phyloP scores from a whole-genome alignment of 1,140 invertebrate species.

The Drosophila bipectinata region DNA sequence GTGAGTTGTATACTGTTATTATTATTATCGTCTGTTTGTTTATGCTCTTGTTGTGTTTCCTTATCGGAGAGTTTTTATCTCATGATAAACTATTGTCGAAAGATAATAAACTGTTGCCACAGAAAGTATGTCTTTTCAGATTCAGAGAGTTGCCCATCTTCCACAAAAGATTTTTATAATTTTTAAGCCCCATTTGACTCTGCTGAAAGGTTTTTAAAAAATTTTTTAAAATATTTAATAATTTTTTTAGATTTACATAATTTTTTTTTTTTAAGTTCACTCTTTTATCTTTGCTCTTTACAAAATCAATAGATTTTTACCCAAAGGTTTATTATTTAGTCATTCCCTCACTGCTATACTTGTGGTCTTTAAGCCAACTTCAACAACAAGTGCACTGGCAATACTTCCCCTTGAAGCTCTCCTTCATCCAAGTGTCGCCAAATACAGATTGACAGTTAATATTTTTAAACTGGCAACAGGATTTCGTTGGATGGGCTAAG shows the following conservation, averaged over 20 bases:
- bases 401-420: constrained; percentile 38
- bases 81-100: constrained; percentile 73
- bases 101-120: constrained; percentile 70
- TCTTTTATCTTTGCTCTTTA: not conserved
- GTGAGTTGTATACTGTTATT: constrained; percentile 71
- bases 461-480: constrained; percentile 74
- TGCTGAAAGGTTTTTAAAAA: no score
- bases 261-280: not conserved
- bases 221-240: not conserved
- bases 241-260: not conserved
- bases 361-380: constrained; percentile 28
- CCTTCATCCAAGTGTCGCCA: constrained; percentile 76
- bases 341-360: not conserved
- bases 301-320: constrained; percentile 10
- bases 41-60: constrained; percentile 57
- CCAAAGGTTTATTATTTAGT: constrained; percentile 17
- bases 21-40: constrained; percentile 80
- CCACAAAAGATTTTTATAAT: not conserved
- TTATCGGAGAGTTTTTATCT: constrained; percentile 72
- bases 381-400: constrained; percentile 42
- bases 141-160: not conserved
- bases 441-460: constrained; percentile 83
- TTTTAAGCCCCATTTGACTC: no score
- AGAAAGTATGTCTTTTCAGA: constrained; percentile 37
- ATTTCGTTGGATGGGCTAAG: constrained; percentile 5